These are phyloP conservation scores for Tamias sibiricus DNA, from an alignment of 2,113 vertebrate species.

Conservation along the genomic window DNA sequence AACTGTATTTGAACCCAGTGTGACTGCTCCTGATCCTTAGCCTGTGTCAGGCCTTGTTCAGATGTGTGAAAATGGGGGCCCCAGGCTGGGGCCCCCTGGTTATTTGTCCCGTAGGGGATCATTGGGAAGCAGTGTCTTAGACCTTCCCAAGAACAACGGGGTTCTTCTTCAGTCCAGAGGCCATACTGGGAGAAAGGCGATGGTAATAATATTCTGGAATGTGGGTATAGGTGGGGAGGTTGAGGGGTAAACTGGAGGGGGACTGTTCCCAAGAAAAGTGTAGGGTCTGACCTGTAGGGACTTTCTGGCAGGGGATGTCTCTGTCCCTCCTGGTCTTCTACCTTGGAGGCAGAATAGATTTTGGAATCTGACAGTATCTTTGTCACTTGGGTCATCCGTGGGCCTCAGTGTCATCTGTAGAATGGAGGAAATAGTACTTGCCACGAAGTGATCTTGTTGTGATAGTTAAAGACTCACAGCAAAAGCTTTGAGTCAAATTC, in stretches of 20 bases:
- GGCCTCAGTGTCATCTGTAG: neutral
- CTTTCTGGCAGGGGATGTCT: neutral
- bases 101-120: neutral
- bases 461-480: neutral
- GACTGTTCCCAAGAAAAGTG: neutral
- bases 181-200: neutral
- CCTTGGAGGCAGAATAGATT: neutral
- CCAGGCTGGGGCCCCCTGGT: neutral
- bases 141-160: neutral
- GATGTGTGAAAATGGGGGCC: neutral
- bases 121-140: neutral
- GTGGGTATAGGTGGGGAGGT: neutral
- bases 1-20: neutral
- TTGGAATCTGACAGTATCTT: neutral
- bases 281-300: neutral
- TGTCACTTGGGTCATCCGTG: neutral
- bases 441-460: neutral
- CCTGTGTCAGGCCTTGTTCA: neutral
- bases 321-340: neutral
- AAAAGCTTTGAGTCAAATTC: slow-evolving; percentile 5
- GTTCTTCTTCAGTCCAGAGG: neutral
- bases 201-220: slow-evolving; percentile 10
- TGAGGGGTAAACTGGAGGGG: too few species aligned
- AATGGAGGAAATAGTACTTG: neutral
- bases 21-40: neutral